A percentile compares a stretch with the other conserved stretches of the same genome.
Conservation (phyloP, 2,888 invertebrate genomes). For the Alentia gelatinosa region DNA sequence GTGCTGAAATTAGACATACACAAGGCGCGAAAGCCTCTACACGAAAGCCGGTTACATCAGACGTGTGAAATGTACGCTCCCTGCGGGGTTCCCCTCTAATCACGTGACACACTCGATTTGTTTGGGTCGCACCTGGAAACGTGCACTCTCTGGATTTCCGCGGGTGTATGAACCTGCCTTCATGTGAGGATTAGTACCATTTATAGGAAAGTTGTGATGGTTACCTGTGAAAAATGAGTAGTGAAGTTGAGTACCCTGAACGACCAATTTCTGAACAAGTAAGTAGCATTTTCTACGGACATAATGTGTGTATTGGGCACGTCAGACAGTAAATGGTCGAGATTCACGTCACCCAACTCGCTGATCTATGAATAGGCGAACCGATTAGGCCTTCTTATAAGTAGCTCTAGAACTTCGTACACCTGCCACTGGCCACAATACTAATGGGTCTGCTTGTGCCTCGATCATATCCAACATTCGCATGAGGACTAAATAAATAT, state of each 20-base stretch:
- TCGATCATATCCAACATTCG: no score
- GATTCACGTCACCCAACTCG: no score
- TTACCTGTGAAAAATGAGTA: slow-evolving; percentile 28
- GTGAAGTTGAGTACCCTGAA: slow-evolving; percentile 41
- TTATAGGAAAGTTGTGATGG: slow-evolving; percentile 26
- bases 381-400: no score
- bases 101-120: slow-evolving; percentile 45
- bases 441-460: no score
- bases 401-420: no score
- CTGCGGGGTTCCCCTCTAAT: slow-evolving; percentile 4
- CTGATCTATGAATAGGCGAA: no score
- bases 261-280: slow-evolving; percentile 42
- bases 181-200: not conserved
- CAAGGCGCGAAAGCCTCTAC: not conserved
- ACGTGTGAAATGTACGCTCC: not conserved
- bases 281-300: not conserved
- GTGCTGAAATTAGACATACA: no score
- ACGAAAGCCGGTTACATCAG: not conserved
- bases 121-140: slow-evolving; percentile 43
- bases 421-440: no score
- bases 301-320: no score
- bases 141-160: slow-evolving; percentile 34
- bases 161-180: not conserved
- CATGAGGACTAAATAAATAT: no score
- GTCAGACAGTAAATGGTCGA: no score